Conservation (phyloP, 1,140 invertebrate genomes). For the Panagrolaimus sp. region DNA sequence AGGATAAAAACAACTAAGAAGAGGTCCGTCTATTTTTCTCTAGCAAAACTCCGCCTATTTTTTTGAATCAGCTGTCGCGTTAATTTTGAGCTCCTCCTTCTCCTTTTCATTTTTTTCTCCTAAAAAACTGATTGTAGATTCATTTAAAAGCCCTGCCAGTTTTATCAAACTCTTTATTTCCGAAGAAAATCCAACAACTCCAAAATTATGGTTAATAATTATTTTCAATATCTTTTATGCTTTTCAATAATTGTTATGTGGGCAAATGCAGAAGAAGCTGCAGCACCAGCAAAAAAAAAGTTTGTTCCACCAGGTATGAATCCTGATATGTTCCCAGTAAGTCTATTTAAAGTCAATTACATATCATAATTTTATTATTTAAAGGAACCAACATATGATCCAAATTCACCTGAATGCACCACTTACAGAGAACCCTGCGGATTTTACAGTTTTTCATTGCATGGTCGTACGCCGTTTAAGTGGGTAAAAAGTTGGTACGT, state of each 20-base stretch:
- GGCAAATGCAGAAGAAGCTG: not conserved
- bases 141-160: not conserved
- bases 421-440: conserved; percentile 39
- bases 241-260: conserved; percentile 2
- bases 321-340: conserved; percentile 32
- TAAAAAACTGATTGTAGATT: conserved; percentile 1
- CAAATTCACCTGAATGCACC: conserved; percentile 35
- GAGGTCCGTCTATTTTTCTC: too few relatives aligned
- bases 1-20: too few relatives aligned
- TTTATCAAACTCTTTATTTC: not conserved
- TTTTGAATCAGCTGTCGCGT: too few relatives aligned
- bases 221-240: not conserved
- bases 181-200: not conserved
- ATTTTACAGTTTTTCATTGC: conserved; percentile 42
- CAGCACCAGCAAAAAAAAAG: not conserved
- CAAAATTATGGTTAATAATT: not conserved
- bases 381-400: conserved; percentile 36
- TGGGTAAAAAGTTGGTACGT: conserved; percentile 50
- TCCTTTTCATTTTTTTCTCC: not conserved
- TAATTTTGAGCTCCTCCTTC: too few relatives aligned
- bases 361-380: conserved; percentile 18
- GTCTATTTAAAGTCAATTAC: conserved; percentile 18
- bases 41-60: too few relatives aligned
- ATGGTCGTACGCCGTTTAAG: conserved; percentile 39
- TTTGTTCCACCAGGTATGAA: conserved; percentile 27